These are phyloP conservation scores for Eupithecia centaureata DNA, from an alignment of 2,888 invertebrate species.

Conservation along the genomic window DNA sequence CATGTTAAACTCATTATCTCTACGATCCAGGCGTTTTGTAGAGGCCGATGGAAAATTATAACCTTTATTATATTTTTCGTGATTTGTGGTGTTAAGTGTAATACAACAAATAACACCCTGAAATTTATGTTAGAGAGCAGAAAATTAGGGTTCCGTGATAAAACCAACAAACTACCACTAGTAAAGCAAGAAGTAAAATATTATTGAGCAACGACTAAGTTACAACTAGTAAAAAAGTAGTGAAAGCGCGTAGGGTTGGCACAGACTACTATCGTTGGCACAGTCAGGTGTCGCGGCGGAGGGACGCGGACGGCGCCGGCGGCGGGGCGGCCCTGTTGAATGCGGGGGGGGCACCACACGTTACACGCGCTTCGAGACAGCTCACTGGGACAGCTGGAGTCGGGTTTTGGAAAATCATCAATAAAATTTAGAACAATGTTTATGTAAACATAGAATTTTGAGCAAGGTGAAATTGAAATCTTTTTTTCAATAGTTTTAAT, in stretches of 20 bases:
- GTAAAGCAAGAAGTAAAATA: background rate
- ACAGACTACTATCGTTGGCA: background rate
- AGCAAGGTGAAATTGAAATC: background rate
- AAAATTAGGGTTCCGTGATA: background rate
- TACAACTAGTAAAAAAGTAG: background rate
- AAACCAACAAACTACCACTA: background rate
- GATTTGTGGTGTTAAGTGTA: no score
- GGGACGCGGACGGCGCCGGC: constrained; percentile 11
- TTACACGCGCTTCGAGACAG: background rate
- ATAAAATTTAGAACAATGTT: background rate
- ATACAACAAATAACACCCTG: no score
- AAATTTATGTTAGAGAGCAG: no score
- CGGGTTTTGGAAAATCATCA: background rate
- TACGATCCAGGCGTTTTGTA: no score
- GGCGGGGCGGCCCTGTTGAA: constrained; percentile 66
- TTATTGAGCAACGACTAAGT: background rate
- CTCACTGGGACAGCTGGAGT: background rate
- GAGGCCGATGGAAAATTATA: no score
- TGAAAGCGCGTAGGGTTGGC: background rate
- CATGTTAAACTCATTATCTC: no score
- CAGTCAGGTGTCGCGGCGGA: constrained; percentile 19
- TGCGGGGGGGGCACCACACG: constrained; percentile 45
- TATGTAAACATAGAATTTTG: background rate
- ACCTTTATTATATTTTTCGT: no score
- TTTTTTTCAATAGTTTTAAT: no score